phyloP scores from a whole-genome alignment of 2,797 vertebrate genomes.

The Pangasius djambal region DNA sequence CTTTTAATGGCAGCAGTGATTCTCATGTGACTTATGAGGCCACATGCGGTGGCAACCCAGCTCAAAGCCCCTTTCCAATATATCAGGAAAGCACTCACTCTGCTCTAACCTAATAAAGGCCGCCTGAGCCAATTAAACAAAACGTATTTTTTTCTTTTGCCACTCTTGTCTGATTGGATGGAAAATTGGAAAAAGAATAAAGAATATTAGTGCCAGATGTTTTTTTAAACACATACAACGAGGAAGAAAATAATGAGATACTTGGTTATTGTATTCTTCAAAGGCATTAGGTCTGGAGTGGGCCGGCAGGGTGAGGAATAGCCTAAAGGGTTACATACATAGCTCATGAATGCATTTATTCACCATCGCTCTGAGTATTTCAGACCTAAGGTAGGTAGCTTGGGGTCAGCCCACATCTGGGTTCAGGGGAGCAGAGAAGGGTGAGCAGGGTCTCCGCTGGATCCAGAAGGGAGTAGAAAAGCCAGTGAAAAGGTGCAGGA shows the following conservation, averaged over 20 bases:
- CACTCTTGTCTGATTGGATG: constrained; percentile 32
- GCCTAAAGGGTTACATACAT: constrained; percentile 42
- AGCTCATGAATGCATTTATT: constrained; percentile 58
- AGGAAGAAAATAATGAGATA: constrained; percentile 33
- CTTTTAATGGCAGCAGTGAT: constrained; percentile 48
- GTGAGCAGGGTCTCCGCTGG: constrained; percentile 35
- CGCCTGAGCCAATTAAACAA: constrained; percentile 52
- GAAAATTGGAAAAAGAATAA: constrained; percentile 45
- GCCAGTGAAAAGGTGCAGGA: constrained; percentile 37
- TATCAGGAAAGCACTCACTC: constrained; percentile 41
- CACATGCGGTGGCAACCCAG: constrained; percentile 36
- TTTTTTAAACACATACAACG: background rate
- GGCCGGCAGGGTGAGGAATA: constrained; percentile 14
- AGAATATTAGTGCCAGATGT: constrained; percentile 24
- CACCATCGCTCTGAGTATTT: constrained; percentile 42
- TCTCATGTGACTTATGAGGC: constrained; percentile 45
- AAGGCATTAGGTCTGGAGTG: constrained; percentile 17
- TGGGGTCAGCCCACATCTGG: constrained; percentile 52
- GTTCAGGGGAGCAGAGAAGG: constrained; percentile 33
- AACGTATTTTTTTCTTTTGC: constrained; percentile 30
- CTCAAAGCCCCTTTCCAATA: constrained; percentile 46
- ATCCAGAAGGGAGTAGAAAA: constrained; percentile 28
- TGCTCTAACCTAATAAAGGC: constrained; percentile 53
- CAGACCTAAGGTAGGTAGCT: constrained; percentile 45
- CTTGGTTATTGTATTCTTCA: constrained; percentile 27